A percentile compares a stretch with the other conserved stretches of the same genome.
Evolutionary conservation across 1,140 invertebrate species (phyloP).

Genomic region (Eulimnadia texana): DNA sequence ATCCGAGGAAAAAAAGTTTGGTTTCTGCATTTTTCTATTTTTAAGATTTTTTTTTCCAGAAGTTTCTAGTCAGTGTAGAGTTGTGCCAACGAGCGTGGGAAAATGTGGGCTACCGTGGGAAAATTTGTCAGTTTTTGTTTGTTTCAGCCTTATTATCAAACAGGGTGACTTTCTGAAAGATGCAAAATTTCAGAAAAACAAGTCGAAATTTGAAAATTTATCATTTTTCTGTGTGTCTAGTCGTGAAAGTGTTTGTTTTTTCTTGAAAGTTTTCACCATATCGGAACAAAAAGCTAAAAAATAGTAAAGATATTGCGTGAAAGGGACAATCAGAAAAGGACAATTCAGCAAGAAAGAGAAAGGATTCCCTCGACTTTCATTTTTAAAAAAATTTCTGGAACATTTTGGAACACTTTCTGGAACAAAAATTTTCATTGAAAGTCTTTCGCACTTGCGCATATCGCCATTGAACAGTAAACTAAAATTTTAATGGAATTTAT

Average conservation of each 20-base stretch:
- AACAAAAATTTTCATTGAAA: too few species aligned
- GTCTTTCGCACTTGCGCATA: not conserved
- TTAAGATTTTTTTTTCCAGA: not conserved
- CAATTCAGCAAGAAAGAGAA: not conserved
- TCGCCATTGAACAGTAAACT: not conserved
- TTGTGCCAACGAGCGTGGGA: too few species aligned
- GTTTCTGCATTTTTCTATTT: not conserved
- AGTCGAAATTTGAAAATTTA: too few species aligned
- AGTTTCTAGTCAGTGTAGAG: not conserved
- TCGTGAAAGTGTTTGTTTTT: not conserved
- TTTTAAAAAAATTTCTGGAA: too few species aligned
- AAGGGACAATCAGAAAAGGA: not conserved
- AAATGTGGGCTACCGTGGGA: too few species aligned
- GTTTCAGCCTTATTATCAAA: not conserved
- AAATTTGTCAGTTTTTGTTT: too few species aligned
- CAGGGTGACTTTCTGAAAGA: too few species aligned
- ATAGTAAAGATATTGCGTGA: not conserved
- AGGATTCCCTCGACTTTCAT: too few species aligned
- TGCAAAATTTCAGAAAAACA: too few species aligned
- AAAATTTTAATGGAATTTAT: not conserved
- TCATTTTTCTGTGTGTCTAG: not conserved
- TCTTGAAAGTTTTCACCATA: not conserved
- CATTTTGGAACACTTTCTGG: too few species aligned
- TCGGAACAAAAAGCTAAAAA: not conserved
- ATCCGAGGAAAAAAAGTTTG: not conserved